Percentiles rank a stretch among this genome's conserved stretches.
Conservation (phyloP, 2,113 vertebrate species). For the Tenrec ecaudatus region DNA sequence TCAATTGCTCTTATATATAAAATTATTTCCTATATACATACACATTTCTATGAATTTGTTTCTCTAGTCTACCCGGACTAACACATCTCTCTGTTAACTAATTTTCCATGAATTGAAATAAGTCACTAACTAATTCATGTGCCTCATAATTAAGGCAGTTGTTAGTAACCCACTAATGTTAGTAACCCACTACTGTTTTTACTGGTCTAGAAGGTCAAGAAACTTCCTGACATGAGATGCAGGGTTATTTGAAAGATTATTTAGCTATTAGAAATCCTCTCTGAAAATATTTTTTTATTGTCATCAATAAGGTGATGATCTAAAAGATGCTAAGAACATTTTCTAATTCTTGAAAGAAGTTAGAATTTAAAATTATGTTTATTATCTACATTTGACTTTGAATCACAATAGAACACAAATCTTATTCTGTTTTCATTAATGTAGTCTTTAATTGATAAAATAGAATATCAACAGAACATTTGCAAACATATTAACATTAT, state of each 20-base stretch:
- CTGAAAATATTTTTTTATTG: background rate
- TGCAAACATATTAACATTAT: too few relatives aligned
- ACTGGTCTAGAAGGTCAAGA: background rate
- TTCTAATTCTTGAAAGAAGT: background rate
- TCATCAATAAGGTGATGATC: background rate
- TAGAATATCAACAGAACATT: background rate
- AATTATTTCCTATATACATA: too few relatives aligned
- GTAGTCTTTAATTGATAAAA: background rate
- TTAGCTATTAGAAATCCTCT: background rate
- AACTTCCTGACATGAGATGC: background rate
- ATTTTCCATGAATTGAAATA: background rate
- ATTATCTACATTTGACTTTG: background rate
- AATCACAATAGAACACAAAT: background rate
- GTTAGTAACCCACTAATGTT: background rate
- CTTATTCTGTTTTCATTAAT: background rate
- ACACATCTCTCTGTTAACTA: background rate
- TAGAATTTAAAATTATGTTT: background rate
- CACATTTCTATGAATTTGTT: too few relatives aligned
- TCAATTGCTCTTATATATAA: too few relatives aligned
- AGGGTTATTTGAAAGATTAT: too few relatives aligned
- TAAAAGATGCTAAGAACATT: background rate
- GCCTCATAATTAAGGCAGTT: background rate
- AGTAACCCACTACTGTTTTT: background rate
- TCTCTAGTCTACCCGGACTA: too few relatives aligned
- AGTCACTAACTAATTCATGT: too few relatives aligned